Base-by-base conservation (phyloP, 2,113 vertebrate genomes). In the Percina caprodes region DNA sequence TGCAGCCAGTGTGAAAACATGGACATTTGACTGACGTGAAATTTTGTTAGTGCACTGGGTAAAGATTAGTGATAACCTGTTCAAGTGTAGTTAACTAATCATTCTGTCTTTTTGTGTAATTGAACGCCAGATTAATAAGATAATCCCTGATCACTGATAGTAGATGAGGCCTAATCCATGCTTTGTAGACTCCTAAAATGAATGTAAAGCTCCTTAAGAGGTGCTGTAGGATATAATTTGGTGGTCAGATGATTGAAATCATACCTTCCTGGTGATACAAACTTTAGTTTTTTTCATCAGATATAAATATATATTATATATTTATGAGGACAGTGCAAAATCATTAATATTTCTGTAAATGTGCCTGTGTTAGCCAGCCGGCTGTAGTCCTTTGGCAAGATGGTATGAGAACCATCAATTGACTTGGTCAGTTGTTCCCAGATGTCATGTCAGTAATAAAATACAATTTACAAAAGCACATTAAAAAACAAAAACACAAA, bases 81-180 rank as follows among this genome's bases (percentile, higher is more conserved):
- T 82, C 51, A 52, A 75, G 86, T 26, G 60, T 46, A 69, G 86
- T 89, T 83, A 68, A 87, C 60, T 83, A 85, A 91, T 88, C 55
- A 14, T 55, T 42, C 83, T 86, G 83, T 74, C 71, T 74, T 79
- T 78, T 69, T 85, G 78, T 86, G 79, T 54, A 81, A 89, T 69
- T 88, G 56, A 84, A 83, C 14, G 62, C 13, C 59, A 84, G 77
- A 88, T 87, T 83, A 81, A 26, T 88, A 82, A 0, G 3, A 75
- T 76, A 87, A 86, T 71, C 80, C 68, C 19, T 24, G 77, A 84
- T 83, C 71, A 48, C 69, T 80, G 79, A 86, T 75, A 71, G 55
- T 42, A 69, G 69, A 86, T 66, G 88, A 80, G 67, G 61, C 23
- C 42, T 82, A 80, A 82, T 82, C 77, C 77, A 45, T 46, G 52